Evolutionary conservation across 2,888 invertebrate genomes (phyloP).

Genomic region (Campoplex nolae): DNA sequence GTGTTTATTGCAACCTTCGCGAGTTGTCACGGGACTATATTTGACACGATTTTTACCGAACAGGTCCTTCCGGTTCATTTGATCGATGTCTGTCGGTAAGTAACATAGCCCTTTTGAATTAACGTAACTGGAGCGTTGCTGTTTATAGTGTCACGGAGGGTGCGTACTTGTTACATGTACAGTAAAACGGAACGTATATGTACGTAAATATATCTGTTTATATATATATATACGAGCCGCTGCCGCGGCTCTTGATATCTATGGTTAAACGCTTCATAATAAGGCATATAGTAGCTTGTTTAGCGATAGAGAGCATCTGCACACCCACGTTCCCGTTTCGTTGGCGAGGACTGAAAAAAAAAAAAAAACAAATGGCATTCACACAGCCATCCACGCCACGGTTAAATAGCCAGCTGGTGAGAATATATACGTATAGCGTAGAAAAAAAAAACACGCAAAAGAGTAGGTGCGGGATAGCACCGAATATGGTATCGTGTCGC

Average conservation of each 20-base stretch:
- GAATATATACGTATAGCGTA: background rate
- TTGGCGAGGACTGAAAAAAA: conserved; percentile 38
- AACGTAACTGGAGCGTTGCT: conserved; percentile 79
- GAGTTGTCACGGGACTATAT: conserved; percentile 9
- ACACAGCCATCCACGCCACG: conserved; percentile 20
- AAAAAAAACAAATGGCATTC: conserved; percentile 45
- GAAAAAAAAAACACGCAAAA: conserved; percentile 39
- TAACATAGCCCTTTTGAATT: conserved; percentile 68
- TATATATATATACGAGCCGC: conserved; percentile 5
- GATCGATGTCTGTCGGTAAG: conserved; percentile 71
- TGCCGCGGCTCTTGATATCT: background rate
- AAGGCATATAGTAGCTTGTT: conserved; percentile 62
- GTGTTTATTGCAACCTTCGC: background rate
- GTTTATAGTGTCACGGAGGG: conserved; percentile 73
- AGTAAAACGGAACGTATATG: background rate
- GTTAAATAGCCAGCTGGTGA: conserved; percentile 5
- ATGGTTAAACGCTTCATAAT: conserved; percentile 38
- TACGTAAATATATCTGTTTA: conserved; percentile 30
- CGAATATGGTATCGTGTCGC: conserved; percentile 61
- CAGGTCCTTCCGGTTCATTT: conserved; percentile 63
- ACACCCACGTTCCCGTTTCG: conserved; percentile 68
- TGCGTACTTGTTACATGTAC: conserved; percentile 70
- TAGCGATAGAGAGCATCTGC: conserved; percentile 66
- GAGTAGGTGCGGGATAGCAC: conserved; percentile 64
- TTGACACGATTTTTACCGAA: conserved; percentile 51